These are phyloP conservation scores for Agonopterix subpropinquella DNA, from an alignment of 2,888 invertebrate genomes.

Conservation along the genomic window DNA sequence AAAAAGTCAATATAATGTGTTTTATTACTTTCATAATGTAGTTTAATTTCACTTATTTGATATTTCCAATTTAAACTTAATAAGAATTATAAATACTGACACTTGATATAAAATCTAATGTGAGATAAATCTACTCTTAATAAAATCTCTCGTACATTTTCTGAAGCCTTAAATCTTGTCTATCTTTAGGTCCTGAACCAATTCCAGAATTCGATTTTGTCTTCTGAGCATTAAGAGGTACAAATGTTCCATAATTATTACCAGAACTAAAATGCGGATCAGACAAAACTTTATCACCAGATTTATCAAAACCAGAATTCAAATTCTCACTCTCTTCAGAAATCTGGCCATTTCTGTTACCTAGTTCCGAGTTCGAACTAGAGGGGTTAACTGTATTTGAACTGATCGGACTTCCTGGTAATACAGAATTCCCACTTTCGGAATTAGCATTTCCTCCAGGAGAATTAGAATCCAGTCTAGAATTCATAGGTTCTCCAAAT, in stretches of 20 bases:
- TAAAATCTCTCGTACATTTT: too few species aligned
- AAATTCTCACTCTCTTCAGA: not conserved
- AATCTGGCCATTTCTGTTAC: too few species aligned
- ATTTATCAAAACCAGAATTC: not conserved
- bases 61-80: too few species aligned
- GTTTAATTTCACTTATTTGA: slow-evolving; percentile 29
- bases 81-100: too few species aligned
- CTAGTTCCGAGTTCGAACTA: too few species aligned
- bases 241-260: too few species aligned
- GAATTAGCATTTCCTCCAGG: slow-evolving; percentile 5
- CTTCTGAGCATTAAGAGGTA: too few species aligned
- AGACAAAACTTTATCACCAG: not conserved
- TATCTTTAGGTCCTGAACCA: not conserved
- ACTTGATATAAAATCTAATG: too few species aligned
- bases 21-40: slow-evolving; percentile 39
- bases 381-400: too few species aligned
- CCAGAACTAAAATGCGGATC: too few species aligned
- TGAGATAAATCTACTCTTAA: too few species aligned
- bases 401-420: not conserved
- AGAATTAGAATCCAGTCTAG: not conserved
- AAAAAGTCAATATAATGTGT: slow-evolving; percentile 73
- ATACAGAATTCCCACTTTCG: slow-evolving; percentile 9
- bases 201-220: slow-evolving; percentile 1
- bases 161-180: too few species aligned
- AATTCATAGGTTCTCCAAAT: slow-evolving; percentile 25